Base-by-base conservation (phyloP, 2,888 invertebrate species). In the Platerodrilus igneus region DNA sequence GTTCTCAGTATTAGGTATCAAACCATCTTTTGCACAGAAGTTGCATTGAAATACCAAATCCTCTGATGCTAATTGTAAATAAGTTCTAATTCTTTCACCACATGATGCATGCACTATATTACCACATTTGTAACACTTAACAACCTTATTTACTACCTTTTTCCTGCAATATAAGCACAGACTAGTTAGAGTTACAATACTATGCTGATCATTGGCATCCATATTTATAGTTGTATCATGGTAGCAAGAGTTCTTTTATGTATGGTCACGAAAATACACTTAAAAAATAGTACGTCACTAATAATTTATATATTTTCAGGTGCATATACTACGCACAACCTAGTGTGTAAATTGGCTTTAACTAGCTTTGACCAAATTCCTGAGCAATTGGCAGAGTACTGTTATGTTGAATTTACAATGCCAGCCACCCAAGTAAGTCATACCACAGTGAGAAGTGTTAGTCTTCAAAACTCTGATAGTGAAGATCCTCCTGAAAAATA, bases 291-390 rank as follows among this genome's bases (percentile, higher is more conserved):
- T 30, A 30, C n/a, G n/a, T n/a, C n/a, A n/a, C n/a, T n/a, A n/a
- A n/a, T n/a, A n/a, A n/a, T 52, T 29, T 31, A 31, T 68, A 37
- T 59, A 94, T n/a, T n/a, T n/a, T n/a, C n/a, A n/a, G 94, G 94
- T 36, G 97, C 99, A 13, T 99, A 99, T 71, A 97, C 97, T 47
- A 93, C 90, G 11, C 97, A 99, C 74, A 84, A 94, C 66, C 80
- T 99, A 72, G 87, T 90, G 48, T 91, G 94, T 62, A 83, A 90
- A 46, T 83, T 99, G 77, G 91, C 92, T 46, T 77, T 99, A 51
- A 96, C 95, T 13, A 92, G 93, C 29, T 99, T 91, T 73, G 99
- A 99, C 72, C 90, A 95, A 72, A 83, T 97, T 63, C 99, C 99
- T 15, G 93, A 91, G 50, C 83, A 87, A 67, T 77, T 96, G 65